Conservation (phyloP, 2,113 vertebrate genomes). For the Scomber japonicus region DNA sequence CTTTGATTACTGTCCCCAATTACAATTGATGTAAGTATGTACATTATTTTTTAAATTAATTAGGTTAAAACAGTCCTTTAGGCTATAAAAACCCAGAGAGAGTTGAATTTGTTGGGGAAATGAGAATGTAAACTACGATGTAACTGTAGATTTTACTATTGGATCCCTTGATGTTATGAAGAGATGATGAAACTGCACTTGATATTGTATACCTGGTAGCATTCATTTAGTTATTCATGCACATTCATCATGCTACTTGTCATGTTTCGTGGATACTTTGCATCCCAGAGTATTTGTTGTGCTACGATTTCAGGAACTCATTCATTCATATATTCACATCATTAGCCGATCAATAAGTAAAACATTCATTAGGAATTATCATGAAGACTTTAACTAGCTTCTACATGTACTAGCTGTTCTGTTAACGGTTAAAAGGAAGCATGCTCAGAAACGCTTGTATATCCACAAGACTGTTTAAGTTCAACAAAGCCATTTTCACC, state of each 20-base stretch:
- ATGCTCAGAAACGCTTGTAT: background rate
- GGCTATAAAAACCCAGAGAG: background rate
- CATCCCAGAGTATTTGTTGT: background rate
- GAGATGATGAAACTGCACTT: constrained; percentile 2
- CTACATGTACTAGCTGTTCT: background rate
- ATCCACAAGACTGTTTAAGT: background rate
- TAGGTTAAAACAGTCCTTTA: background rate
- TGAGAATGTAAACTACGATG: background rate
- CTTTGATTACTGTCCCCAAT: constrained; percentile 23
- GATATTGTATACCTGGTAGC: background rate
- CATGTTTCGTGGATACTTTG: background rate
- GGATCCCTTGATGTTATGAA: background rate
- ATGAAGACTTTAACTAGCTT: background rate
- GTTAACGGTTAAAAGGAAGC: constrained; percentile 6
- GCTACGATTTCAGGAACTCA: background rate
- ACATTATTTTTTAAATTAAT: background rate
- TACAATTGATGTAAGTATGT: constrained; percentile 23
- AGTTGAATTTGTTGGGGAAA: background rate
- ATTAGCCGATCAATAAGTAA: background rate
- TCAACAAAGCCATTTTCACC: constrained; percentile 3
- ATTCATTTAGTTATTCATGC: constrained; percentile 20
- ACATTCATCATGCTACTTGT: constrained; percentile 45
- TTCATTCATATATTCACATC: background rate
- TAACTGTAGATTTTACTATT: background rate
- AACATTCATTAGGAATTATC: background rate